Evolutionary conservation across 2,888 invertebrate genomes (phyloP).

Genomic region (Flexamia atlantica): DNA sequence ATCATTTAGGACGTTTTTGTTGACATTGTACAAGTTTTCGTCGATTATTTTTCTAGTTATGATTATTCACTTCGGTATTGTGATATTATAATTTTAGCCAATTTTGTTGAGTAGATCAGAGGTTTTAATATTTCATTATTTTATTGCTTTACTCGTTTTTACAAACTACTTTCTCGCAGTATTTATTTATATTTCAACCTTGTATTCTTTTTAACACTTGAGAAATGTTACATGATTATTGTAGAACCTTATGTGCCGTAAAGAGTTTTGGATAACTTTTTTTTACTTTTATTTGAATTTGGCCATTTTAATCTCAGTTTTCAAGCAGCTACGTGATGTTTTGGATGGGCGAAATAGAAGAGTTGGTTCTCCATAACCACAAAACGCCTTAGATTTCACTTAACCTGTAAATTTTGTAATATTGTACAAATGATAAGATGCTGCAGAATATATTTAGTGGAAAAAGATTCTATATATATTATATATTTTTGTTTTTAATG

Average conservation of each 20-base stretch:
- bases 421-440: constrained; percentile 56
- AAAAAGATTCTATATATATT: constrained; percentile 51
- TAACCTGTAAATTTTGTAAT: constrained; percentile 48
- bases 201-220: not conserved
- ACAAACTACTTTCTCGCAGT: not conserved
- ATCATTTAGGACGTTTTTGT: constrained; percentile 24
- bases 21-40: constrained; percentile 18
- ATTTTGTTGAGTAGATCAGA: constrained; percentile 43
- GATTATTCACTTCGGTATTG: constrained; percentile 34
- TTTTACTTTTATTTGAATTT: not conserved
- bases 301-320: not conserved
- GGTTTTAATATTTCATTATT: constrained; percentile 2
- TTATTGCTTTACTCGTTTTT: constrained; percentile 9
- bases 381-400: constrained; percentile 49
- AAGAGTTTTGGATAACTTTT: not conserved
- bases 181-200: not conserved
- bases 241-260: not conserved
- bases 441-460: constrained; percentile 49
- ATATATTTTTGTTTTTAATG: constrained; percentile 57
- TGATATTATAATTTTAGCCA: constrained; percentile 51
- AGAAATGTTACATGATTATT: not conserved
- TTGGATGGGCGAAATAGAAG: constrained; percentile 7
- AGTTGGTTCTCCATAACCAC: constrained; percentile 30
- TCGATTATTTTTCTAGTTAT: constrained; percentile 38
- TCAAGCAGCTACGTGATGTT: constrained; percentile 39